Percentiles rank a stretch among this genome's conserved stretches.
Conservation (phyloP, 1,140 invertebrate species). For the Bombus huntii region DNA sequence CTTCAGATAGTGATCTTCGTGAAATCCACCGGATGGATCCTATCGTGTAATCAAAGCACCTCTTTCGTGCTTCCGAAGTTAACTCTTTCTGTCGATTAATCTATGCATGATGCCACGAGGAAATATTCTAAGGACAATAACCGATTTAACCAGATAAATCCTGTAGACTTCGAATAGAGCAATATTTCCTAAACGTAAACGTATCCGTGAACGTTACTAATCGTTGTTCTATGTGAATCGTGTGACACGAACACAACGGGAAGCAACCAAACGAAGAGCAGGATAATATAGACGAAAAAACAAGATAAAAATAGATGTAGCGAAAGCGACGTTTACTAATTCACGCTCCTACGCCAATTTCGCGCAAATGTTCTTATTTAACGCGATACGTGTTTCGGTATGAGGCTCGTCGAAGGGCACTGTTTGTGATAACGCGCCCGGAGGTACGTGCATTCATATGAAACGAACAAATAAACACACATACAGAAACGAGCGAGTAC, state of each 20-base stretch:
- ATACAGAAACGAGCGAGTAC: background rate
- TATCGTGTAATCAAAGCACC: background rate
- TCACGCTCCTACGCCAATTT: constrained; percentile 52
- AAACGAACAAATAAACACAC: background rate
- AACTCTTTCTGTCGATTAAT: background rate
- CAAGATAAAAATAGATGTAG: background rate
- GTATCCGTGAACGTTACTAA: background rate
- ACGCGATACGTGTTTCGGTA: constrained; percentile 58
- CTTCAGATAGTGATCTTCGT: background rate
- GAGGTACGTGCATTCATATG: background rate
- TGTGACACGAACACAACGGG: background rate
- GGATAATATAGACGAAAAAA: background rate
- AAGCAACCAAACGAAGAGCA: background rate
- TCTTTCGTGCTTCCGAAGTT: constrained; percentile 10
- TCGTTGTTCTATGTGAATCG: background rate
- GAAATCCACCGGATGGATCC: background rate
- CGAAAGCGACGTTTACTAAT: constrained; percentile 57
- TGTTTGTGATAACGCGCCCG: constrained; percentile 66
- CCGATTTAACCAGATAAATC: constrained; percentile 13
- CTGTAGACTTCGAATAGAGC: constrained; percentile 41
- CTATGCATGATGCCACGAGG: background rate
- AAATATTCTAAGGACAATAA: constrained; percentile 49
- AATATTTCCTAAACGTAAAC: constrained; percentile 25
- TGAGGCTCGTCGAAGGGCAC: constrained; percentile 51
- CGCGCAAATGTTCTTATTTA: constrained; percentile 60